A percentile compares a stretch with the other conserved stretches of the same genome.
These are phyloP conservation scores for Clarias batrachus DNA, from an alignment of 2,113 vertebrate genomes.

Conservation along the genomic window DNA sequence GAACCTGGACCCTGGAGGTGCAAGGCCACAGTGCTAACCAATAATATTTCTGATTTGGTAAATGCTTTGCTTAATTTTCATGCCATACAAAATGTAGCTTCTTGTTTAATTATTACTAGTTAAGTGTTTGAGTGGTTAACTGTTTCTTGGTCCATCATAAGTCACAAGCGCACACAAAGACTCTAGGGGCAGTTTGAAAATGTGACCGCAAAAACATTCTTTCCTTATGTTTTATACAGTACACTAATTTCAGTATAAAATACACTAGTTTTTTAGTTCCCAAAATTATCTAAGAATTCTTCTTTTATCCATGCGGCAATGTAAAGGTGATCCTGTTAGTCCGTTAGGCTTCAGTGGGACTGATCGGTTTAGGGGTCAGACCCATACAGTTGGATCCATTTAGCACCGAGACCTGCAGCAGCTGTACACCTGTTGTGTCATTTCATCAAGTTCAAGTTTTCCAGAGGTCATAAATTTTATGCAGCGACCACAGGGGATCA, in stretches of 20 bases:
- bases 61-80: neutral
- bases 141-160: neutral
- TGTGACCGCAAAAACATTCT: too few species aligned
- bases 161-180: too few species aligned
- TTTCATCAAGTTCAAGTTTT: conserved; percentile 49
- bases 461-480: conserved; percentile 51
- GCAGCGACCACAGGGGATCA: conserved; percentile 39
- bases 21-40: too few species aligned
- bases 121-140: neutral
- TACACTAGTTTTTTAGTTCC: neutral
- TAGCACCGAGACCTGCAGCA: conserved; percentile 37
- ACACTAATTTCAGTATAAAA: neutral
- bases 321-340: conserved; percentile 10
- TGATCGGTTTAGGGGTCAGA: conserved; percentile 22
- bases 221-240: neutral
- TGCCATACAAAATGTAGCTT: neutral
- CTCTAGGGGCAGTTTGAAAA: too few species aligned
- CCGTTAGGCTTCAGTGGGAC: conserved; percentile 21
- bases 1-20: too few species aligned
- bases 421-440: conserved; percentile 53
- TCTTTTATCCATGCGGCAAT: neutral
- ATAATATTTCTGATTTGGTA: neutral
- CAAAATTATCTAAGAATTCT: neutral
- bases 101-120: neutral
- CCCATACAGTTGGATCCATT: conserved; percentile 5